Evolutionary conservation across 2,113 vertebrate genomes (phyloP), one percentile per base, ranked within the genome.

Genomic region (Corynorhinus townsendii): DNA sequence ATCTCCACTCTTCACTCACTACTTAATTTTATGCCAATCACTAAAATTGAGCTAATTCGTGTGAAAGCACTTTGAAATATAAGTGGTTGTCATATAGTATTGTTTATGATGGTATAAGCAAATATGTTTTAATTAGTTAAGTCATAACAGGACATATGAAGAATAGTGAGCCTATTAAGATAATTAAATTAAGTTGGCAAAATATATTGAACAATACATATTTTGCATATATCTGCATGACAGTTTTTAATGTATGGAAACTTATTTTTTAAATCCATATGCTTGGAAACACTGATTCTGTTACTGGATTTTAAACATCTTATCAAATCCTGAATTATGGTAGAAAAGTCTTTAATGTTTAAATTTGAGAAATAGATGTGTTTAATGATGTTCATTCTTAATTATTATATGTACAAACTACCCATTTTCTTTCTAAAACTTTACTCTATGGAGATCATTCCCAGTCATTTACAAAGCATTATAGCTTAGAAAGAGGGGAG

Each of bases 321-420:
- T 90, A 66, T 40, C 24, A 54, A 86, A 24, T 56, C 5, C n/a
- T 54, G 28, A 96, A 89, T 75, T 82, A 62, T 94, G 7, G 19
- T 5, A 35, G 4, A 82, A 95, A 81, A 35, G 1, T 49, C 2
- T 56, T 76, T 75, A 75, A 76, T 93, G 45, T 64, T 79, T 45
- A 85, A 95, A 79, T 66, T 72, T 66, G 22, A 81, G 56, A 64
- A 89, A 64, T 49, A 66, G 35, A 2, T 75, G 0, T 75, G 0
- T 95, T 95, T 86, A 93, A 47, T 88, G 56, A 80, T 62, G 11
- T 62, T 89, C 82, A 73, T n/a, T 35, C 20, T 82, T 90, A 94
- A 79, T 86, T 87, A 71, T 43, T 73, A 20, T 64, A 45, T 40
- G 9, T 45, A 43, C 1, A 81, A 43, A 35, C 6, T 7, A 40